Evolutionary conservation across 2,113 vertebrate species (phyloP), one percentile per base, ranked within the genome.

Genomic region (Boleophthalmus pectinirostris): DNA sequence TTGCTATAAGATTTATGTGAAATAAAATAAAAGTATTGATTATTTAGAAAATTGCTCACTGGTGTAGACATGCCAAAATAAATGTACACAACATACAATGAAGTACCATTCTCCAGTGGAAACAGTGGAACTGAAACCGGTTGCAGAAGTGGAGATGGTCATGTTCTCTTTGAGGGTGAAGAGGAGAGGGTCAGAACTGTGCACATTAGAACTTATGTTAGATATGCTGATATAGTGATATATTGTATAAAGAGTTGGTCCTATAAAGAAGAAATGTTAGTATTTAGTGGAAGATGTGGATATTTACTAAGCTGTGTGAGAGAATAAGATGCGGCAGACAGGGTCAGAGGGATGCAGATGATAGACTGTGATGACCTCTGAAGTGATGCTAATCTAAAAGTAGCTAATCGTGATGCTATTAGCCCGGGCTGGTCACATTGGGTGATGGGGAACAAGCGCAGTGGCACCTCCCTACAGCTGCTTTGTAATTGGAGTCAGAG

Each of bases 401-500:
- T 20, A 15, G 80, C 69, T 70, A 72, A 76, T 76, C 75, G 33
- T 69, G 76, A 66, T 51, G 64, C 24, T 75, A 18, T 86, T 82
- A 73, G 63, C 46, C 20, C n/a, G 35, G 70, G 73, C 73, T 54
- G 81, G 56, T 81, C 74, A 72, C 68, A 71, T 67, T 66, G 6
- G n/a, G 69, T 53, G 69, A 71, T 70, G 35, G 2, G 46, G 35
- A 72, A 72, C 33, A 76, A 75, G 56, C 64, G 63, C 49, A 14
- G 61, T 69, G 57, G 67, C 66, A 69, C 74, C 69, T 74, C 66
- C 56, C 72, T 60, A 63, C 66, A 79, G 73, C 82, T 82, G 74
- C 73, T 87, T 80, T 80, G 69, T 81, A 81, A 88, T 75, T 85
- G 80, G 69, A 87, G 76, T 83, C 53, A 10, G 74, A 69, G 76